Base-by-base conservation (phyloP, 1,140 invertebrate species). In the Pemphigus obesinymphae region DNA sequence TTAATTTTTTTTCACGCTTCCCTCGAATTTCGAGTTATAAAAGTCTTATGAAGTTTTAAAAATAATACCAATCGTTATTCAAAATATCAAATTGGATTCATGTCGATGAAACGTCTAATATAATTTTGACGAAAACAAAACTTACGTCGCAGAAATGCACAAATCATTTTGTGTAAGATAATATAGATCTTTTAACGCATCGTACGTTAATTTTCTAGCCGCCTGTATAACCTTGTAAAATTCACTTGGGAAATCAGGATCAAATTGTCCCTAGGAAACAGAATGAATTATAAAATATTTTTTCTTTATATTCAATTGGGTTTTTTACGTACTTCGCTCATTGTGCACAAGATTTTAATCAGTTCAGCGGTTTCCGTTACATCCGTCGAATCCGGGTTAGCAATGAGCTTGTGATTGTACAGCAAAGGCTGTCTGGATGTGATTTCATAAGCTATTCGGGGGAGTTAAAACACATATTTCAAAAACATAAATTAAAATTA, bases 121-220 rank as follows among this genome's bases (percentile, higher is more conserved):
- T 43, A 26, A 70, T 26, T 43, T 40, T 40, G 1, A 17, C 13
- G 15, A 37, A n/a, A 40, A 55, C 10, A 29, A 29, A 83, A 90
- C 90, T 88, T 87, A 93, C 92, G 88, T 91, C 85, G 91, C 92
- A 83, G 87, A 89, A 0, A 86, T 84, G 84, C 93, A 94, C 43
- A 93, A 90, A 2, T 87, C 86, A 3, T 88, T 85, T 2, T 90
- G 88, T 40, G 89, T 87, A 61, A 6, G 4, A 26, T 85, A 84
- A 37, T 89, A 88, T 8, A 92, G 82, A 53, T 89, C 87, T 1
- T 88, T 86, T 11, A 93, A 84, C 5, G 89, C 89, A 1, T 88
- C 87, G 85, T 90, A 89, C 82, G 91, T 88, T 20, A 92, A 85
- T 55, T 88, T 86, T 70, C 91, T 87, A 0, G 90, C 86, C 0